Conservation (phyloP, 2,113 vertebrate genomes). For the Megaleporinus macrocephalus region DNA sequence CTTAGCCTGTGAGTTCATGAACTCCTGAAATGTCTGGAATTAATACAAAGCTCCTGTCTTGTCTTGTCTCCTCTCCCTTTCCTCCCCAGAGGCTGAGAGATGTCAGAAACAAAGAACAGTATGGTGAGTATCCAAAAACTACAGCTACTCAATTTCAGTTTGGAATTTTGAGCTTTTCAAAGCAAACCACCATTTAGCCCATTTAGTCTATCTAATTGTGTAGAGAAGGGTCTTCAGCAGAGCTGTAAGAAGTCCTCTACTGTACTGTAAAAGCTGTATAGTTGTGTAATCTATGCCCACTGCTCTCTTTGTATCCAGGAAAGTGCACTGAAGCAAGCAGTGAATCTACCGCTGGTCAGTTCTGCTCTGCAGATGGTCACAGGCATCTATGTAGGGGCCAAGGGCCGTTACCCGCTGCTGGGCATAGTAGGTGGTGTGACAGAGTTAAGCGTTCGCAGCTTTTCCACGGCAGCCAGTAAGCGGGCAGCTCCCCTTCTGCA, state of each 20-base stretch:
- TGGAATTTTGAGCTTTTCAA: background rate
- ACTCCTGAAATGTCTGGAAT: background rate
- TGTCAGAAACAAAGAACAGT: slow-evolving; percentile 33
- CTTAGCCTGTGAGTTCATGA: background rate
- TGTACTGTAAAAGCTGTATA: background rate
- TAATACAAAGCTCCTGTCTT: background rate
- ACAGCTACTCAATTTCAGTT: background rate
- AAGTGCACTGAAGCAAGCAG: slow-evolving; percentile 57
- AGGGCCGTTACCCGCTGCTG: slow-evolving; percentile 69
- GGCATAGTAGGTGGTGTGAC: slow-evolving; percentile 67
- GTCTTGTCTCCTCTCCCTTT: background rate
- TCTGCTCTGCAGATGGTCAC: slow-evolving; percentile 64
- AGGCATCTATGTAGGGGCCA: slow-evolving; percentile 60
- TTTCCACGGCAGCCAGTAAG: slow-evolving; percentile 59
- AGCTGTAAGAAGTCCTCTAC: background rate
- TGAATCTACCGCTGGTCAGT: slow-evolving; percentile 70
- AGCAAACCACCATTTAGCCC: background rate
- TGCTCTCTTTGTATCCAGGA: slow-evolving; percentile 15
- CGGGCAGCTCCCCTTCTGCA: slow-evolving; percentile 68
- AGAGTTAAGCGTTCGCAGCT: slow-evolving; percentile 61
- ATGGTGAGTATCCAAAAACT: slow-evolving; percentile 10
- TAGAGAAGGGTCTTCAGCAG: background rate
- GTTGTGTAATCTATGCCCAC: background rate
- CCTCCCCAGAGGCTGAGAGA: slow-evolving; percentile 49
- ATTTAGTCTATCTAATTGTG: background rate